phyloP scores from a whole-genome alignment of 1,140 invertebrate genomes.

The Matsumurasca onukii region DNA sequence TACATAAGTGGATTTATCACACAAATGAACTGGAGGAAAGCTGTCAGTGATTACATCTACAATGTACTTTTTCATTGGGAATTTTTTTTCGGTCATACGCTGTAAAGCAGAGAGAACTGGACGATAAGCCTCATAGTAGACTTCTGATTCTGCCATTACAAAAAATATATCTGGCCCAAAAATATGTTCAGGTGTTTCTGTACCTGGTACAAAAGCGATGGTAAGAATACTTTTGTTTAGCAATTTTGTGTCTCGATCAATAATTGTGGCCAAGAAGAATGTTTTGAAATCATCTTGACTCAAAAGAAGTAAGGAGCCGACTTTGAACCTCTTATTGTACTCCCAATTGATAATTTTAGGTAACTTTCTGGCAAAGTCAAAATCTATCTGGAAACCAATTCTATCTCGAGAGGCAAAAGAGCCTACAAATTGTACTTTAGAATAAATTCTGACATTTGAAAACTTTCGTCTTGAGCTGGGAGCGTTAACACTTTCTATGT shows the following conservation, averaged over 20 bases:
- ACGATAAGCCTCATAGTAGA: conserved; percentile 69
- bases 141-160: conserved; percentile 64
- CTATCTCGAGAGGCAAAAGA: conserved; percentile 26
- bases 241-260: conserved; percentile 52
- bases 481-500: conserved; percentile 38
- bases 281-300: conserved; percentile 65
- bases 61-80: conserved; percentile 66
- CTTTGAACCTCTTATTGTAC: conserved; percentile 61
- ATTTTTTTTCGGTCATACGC: conserved; percentile 51
- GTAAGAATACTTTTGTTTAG: conserved; percentile 54
- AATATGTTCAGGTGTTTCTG: conserved; percentile 47
- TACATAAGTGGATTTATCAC: conserved; percentile 24
- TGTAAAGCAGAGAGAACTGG: conserved; percentile 62
- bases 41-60: conserved; percentile 48
- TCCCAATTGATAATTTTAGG: conserved; percentile 43
- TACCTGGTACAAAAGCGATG: conserved; percentile 50
- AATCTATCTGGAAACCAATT: conserved; percentile 22
- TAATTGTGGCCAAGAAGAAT: conserved; percentile 65
- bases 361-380: conserved; percentile 30
- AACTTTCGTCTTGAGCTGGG: neutral
- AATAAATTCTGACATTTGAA: conserved; percentile 35
- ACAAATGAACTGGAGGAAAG: conserved; percentile 40
- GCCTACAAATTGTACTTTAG: conserved; percentile 23
- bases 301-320: conserved; percentile 71
- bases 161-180: conserved; percentile 47